Evolutionary conservation across 2,888 invertebrate genomes (phyloP), one percentile per base, ranked within the genome.

Genomic region (Dryomyza anilis): DNA sequence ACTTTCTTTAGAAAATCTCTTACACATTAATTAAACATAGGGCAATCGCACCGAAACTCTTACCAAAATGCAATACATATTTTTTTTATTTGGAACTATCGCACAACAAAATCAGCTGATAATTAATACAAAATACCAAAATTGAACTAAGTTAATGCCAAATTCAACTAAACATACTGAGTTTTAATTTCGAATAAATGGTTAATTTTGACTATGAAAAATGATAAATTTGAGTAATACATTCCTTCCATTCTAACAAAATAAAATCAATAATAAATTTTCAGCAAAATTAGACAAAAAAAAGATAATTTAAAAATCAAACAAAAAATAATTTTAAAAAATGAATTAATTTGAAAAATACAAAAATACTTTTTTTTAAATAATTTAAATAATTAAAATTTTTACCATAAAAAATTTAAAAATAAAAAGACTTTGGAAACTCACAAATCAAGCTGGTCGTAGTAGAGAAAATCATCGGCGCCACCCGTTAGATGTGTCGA

Each of bases 391-490:
- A 65, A 63, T 65, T 67, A 63, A 61, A 70, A 66, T 62, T 64
- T 60, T 67, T 55, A 56, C 56, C n/a, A n/a, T n/a, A 50, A 56
- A 16, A 50, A 65, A 45, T 29, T 50, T 30, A 16, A 36, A 48
- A 63, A 60, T 59, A 50, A 29, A 4, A 43, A 45, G n/a, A n/a
- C 21, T 58, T 50, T 53, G 59, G 56, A 71, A 73, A 82, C 82
- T 82, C 82, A 82, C 82, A 76, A 77, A 79, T 82, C 79, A 72
- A 76, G 72, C 65, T 78, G 76, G 71, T 81, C 80, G 71, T 81
- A 78, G 73, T 82, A 80, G 53, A 75, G 70, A 69, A 77, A 77
- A 68, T 81, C 81, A 59, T 79, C 80, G 59, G 73, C 71, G 50
- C 78, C 77, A 21, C 73, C 71, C 29, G 72, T 73, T 23, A 74